Conservation (phyloP, 2,113 vertebrate genomes). For the Trachemys scripta region DNA sequence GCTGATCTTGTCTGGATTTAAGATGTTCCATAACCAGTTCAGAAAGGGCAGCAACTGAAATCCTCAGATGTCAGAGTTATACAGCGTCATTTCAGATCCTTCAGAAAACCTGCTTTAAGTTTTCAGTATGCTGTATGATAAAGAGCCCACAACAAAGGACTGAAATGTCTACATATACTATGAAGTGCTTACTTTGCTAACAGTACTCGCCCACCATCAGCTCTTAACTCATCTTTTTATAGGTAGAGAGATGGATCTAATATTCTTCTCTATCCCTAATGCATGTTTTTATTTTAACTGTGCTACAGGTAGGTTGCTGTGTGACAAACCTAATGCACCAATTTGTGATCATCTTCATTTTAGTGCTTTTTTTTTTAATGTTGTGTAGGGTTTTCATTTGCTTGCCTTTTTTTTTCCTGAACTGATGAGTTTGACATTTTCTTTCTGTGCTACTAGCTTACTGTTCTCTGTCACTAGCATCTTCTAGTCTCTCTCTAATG, state of each 20-base stretch:
- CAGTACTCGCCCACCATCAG: conserved; percentile 51
- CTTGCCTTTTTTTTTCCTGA: conserved; percentile 17
- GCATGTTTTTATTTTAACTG: conserved; percentile 66
- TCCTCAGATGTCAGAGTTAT: conserved; percentile 58
- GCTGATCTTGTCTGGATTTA: conserved; percentile 25
- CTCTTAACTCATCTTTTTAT: conserved; percentile 60
- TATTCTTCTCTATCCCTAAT: conserved; percentile 62
- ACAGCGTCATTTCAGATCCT: conserved; percentile 51
- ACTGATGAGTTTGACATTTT: neutral
- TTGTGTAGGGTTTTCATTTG: neutral
- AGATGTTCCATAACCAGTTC: conserved; percentile 58
- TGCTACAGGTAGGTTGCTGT: conserved; percentile 39
- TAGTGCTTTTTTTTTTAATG: neutral
- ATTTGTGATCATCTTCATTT: conserved; percentile 62
- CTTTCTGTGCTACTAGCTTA: neutral
- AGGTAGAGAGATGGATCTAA: conserved; percentile 54
- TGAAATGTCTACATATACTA: conserved; percentile 57
- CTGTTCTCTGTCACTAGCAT: neutral
- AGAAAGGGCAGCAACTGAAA: conserved; percentile 36
- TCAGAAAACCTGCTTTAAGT: conserved; percentile 55
- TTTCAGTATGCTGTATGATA: conserved; percentile 66
- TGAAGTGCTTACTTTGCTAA: conserved; percentile 69
- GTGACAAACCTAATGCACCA: conserved; percentile 70
- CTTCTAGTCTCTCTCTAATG: neutral
- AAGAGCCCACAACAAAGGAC: conserved; percentile 32